Base-by-base conservation (phyloP, 1,140 invertebrate genomes). In the Meloidogyne floridensis region DNA sequence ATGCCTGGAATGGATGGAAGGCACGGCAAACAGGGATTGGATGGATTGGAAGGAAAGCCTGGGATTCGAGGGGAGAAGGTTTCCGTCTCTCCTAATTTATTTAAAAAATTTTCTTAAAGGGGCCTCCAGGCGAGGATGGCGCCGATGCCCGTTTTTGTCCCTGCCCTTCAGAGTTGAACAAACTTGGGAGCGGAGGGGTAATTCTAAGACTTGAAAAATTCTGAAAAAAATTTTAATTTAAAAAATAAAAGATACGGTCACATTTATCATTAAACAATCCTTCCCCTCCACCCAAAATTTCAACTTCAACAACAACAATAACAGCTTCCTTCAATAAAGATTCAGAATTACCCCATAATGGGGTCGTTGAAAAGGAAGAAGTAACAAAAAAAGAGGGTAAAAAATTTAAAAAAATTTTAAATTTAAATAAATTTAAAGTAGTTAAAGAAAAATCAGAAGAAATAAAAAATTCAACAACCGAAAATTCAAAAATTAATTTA, bases 61-160 rank as follows among this genome's bases (percentile, higher is more conserved):
- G 83, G 83, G 3, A 20, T 71, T 54, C 69, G 81, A 42, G 80
- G 80, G 1, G 77, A 79, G 73, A 80, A 80, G 11, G 11, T 42
- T 15, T 18, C 32, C 32, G 1, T 32, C 32, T 32, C 7, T 18
- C 10, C 15, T 4, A 75, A 75, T 5, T 11, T 8, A 20, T n/a
- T 56, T 18, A 53, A 76, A 18, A 56, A 56, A 56, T 69, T n/a
- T 65, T n/a, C 11, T 53, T 76, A 51, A 83, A 83, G 78, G 83
- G 83, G n/a, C 51, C 51, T 18, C 13, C 53, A 0, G 83, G 83
- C 9, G 83, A 84, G 20, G 47, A 75, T 42, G 83, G 83, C 18
- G 84, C 83, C 18, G 75, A 86, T 72, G 83, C 83, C 15, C 81
- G 70, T 42, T 82, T 85, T 56, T 84, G 83, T 82, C 83, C 83